These are phyloP conservation scores for Neotragus pygmaeus DNA, from an alignment of 2,113 vertebrate species.

Conservation along the genomic window DNA sequence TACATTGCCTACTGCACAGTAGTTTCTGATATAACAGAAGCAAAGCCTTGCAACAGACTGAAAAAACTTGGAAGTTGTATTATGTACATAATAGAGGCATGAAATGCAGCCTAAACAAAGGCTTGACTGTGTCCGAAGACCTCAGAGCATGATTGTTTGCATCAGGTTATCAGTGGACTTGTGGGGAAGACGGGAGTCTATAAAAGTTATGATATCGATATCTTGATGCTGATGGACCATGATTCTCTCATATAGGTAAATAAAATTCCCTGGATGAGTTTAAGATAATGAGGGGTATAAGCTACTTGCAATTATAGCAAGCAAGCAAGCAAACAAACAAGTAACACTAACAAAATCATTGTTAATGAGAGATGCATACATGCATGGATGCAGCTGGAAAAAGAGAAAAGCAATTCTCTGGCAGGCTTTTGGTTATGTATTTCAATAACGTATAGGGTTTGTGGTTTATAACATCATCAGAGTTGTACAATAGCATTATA, in stretches of 20 bases:
- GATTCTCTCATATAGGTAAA: background rate
- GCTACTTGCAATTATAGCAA: background rate
- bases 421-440: background rate
- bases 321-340: background rate
- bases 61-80: background rate
- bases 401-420: background rate
- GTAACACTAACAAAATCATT: background rate
- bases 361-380: background rate
- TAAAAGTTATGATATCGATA: background rate
- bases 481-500: slow-evolving; percentile 24
- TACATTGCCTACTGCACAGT: background rate
- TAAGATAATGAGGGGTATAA: background rate
- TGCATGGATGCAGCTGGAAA: background rate
- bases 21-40: slow-evolving; percentile 10
- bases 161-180: background rate
- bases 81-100: background rate
- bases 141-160: background rate
- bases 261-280: background rate
- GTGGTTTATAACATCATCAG: slow-evolving; percentile 49
- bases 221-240: background rate
- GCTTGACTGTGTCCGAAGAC: background rate
- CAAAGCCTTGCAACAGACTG: background rate
- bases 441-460: background rate
- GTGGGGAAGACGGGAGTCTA: background rate
- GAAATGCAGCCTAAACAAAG: background rate